These are phyloP conservation scores for Catagonus wagneri DNA, from an alignment of 2,113 vertebrate genomes.

Conservation along the genomic window DNA sequence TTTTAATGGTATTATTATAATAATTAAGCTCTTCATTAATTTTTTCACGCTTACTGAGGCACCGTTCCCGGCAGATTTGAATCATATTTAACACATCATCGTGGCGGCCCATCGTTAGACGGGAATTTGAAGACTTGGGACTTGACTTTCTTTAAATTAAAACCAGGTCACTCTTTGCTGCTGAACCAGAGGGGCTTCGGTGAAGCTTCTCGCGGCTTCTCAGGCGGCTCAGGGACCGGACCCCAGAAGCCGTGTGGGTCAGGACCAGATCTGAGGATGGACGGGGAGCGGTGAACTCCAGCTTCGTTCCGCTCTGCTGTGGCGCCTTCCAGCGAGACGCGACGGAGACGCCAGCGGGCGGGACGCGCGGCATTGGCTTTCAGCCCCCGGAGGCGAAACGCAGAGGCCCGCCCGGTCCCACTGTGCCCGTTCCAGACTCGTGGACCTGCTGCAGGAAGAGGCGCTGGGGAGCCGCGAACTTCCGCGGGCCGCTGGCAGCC, in stretches of 20 bases:
- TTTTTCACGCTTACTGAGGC: slow-evolving; percentile 86
- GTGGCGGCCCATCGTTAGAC: slow-evolving; percentile 82
- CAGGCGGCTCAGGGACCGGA: rapidly evolving
- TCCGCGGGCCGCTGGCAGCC: too few species aligned
- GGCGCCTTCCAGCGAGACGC: background rate
- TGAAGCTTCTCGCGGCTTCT: rapidly evolving
- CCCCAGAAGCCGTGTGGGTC: background rate
- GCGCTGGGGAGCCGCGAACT: rapidly evolving
- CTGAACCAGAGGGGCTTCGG: background rate
- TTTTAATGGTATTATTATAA: slow-evolving; percentile 89
- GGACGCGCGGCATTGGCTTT: rapidly evolving
- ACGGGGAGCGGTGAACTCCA: rapidly evolving
- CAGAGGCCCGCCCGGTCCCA: rapidly evolving
- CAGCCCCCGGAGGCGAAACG: rapidly evolving
- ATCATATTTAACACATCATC: slow-evolving; percentile 86
- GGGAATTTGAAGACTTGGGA: slow-evolving; percentile 68
- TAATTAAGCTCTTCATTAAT: slow-evolving; percentile 90
- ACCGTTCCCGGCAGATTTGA: slow-evolving; percentile 87
- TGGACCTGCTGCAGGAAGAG: background rate
- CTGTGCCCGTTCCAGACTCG: rapidly evolving
- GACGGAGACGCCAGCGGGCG: rapidly evolving
- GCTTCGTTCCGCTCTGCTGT: rapidly evolving
- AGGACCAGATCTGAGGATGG: rapidly evolving
- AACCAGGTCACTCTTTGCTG: slow-evolving; percentile 51
- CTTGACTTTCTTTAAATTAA: slow-evolving; percentile 80